Conservation (phyloP, 2,888 invertebrate genomes). For the Clitarchus hookeri region DNA sequence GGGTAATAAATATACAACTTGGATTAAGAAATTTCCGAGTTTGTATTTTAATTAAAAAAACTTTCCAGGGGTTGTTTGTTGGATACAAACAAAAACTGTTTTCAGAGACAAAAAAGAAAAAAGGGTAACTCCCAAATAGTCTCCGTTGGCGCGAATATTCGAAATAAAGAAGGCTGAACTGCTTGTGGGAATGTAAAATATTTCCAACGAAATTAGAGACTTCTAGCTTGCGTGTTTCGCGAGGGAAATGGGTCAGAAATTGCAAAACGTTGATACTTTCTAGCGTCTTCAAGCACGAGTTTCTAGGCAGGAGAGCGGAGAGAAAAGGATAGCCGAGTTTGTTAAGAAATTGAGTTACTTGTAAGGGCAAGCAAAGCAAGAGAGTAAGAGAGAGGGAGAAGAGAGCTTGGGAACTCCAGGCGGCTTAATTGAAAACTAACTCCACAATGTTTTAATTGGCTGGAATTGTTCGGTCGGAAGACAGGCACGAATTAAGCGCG, state of each 20-base stretch:
- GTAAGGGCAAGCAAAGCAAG: neutral
- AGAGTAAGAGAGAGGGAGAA: neutral
- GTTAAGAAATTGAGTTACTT: neutral
- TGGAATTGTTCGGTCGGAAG: constrained; percentile 9
- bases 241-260: neutral
- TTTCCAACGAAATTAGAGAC: neutral
- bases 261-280: neutral
- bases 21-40: neutral
- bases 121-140: neutral
- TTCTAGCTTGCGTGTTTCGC: constrained; percentile 5
- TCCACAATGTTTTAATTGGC: constrained; percentile 1
- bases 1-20: neutral
- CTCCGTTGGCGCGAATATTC: neutral
- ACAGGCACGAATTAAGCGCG: constrained; percentile 8
- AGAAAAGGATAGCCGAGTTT: neutral
- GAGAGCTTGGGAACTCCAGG: neutral
- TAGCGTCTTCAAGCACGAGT: neutral
- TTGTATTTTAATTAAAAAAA: constrained; percentile 5
- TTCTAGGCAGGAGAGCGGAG: neutral
- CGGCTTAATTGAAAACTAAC: constrained; percentile 14
- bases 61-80: neutral
- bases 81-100: neutral
- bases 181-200: neutral
- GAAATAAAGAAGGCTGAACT: neutral
- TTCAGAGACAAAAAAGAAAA: neutral